These are phyloP conservation scores for Ophion obscuratus DNA, from an alignment of 2,888 invertebrate species.

Conservation along the genomic window DNA sequence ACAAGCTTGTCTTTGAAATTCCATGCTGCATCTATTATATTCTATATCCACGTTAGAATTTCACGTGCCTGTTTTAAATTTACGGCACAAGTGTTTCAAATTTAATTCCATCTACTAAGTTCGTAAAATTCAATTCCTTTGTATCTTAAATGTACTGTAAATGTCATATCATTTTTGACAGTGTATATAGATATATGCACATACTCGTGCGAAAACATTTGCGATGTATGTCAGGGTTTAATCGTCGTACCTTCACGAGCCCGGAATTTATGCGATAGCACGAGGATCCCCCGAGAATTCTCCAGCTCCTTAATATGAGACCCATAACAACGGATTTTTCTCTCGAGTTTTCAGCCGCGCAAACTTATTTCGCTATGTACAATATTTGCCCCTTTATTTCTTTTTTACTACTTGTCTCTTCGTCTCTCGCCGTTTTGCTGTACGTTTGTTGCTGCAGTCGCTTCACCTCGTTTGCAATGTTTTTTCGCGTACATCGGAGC, in stretches of 20 bases:
- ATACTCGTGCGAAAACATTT: conserved; percentile 54
- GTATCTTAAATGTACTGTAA: no score
- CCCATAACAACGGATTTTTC: conserved; percentile 47
- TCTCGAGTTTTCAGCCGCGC: conserved; percentile 26
- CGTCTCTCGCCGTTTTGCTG: no score
- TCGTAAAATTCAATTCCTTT: no score
- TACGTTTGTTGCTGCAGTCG: neutral
- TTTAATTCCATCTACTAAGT: no score
- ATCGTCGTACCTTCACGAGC: conserved; percentile 3
- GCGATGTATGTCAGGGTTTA: conserved; percentile 62
- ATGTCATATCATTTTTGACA: no score
- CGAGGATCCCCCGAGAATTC: conserved; percentile 56
- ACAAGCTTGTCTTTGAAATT: no score
- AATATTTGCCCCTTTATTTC: conserved; percentile 24
- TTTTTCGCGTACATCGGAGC: conserved; percentile 20
- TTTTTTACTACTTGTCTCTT: conserved; percentile 20
- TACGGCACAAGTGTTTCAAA: no score
- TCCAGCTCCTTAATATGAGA: conserved; percentile 10
- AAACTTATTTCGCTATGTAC: conserved; percentile 17
- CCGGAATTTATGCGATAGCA: conserved; percentile 67
- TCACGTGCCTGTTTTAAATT: no score
- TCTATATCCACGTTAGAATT: no score
- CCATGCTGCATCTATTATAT: no score
- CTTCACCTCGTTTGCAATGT: conserved; percentile 24
- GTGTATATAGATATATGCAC: conserved; percentile 42